These are phyloP conservation scores for Gryllus bimaculatus DNA, from an alignment of 1,140 invertebrate species.

Conservation along the genomic window DNA sequence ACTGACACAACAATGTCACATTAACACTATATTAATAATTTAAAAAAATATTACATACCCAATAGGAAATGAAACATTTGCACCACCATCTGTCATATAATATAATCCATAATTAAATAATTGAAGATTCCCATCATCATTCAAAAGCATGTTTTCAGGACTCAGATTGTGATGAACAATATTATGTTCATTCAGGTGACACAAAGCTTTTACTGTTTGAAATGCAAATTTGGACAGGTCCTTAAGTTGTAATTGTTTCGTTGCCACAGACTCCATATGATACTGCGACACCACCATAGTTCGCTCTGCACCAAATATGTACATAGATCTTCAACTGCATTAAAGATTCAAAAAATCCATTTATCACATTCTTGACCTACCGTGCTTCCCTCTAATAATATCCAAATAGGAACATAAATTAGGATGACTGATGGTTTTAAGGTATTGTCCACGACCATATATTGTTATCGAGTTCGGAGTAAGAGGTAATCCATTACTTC, in stretches of 20 bases:
- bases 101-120: constrained; percentile 88
- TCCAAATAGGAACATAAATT: constrained; percentile 84
- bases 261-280: constrained; percentile 52
- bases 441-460: constrained; percentile 73
- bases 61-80: constrained; percentile 83
- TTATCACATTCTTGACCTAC: constrained; percentile 41
- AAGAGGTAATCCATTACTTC: constrained; percentile 87
- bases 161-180: constrained; percentile 73
- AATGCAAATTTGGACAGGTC: constrained; percentile 50
- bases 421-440: constrained; percentile 70
- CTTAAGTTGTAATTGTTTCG: constrained; percentile 34
- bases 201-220: constrained; percentile 64
- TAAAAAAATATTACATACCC: constrained; percentile 48
- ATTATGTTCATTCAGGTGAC: constrained; percentile 59
- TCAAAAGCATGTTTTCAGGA: constrained; percentile 74
- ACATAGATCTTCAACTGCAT: constrained; percentile 24
- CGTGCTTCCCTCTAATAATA: constrained; percentile 87
- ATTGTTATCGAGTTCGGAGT: constrained; percentile 95
- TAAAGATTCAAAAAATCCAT: constrained; percentile 15
- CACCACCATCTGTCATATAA: constrained; percentile 78
- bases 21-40: too few relatives aligned
- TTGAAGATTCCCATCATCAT: constrained; percentile 61
- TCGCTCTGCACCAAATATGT: constrained; percentile 57
- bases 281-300: constrained; percentile 83
- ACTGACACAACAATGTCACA: too few relatives aligned